These are phyloP conservation scores for Temnothorax curvispinosus DNA, from an alignment of 1,140 invertebrate genomes.

Conservation along the genomic window DNA sequence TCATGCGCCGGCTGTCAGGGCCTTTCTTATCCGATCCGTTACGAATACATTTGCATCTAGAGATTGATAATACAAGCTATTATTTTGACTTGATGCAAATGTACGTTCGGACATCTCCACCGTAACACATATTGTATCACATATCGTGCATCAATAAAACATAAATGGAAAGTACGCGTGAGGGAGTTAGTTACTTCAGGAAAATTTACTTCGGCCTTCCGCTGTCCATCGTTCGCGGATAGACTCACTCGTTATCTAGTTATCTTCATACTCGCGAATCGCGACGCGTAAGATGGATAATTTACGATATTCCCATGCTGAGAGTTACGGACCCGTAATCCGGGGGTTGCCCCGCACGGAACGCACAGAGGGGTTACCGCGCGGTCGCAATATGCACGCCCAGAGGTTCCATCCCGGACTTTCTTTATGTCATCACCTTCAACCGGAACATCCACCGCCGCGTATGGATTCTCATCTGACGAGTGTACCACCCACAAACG, in stretches of 20 bases:
- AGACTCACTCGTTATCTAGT: slow-evolving; percentile 40
- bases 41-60: slow-evolving; percentile 4
- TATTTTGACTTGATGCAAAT: not conserved
- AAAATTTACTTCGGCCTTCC: slow-evolving; percentile 18
- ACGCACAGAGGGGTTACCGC: not conserved
- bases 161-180: slow-evolving; percentile 9
- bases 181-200: not conserved
- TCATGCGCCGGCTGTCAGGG: not conserved
- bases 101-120: not conserved
- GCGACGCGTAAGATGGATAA: slow-evolving; percentile 42
- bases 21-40: not conserved
- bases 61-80: slow-evolving; percentile 19
- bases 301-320: slow-evolving; percentile 35
- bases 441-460: slow-evolving; percentile 18
- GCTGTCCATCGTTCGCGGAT: not conserved
- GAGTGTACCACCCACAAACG: slow-evolving; percentile 43
- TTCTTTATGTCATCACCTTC: slow-evolving; percentile 55
- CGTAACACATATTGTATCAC: not conserved
- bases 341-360: not conserved
- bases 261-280: slow-evolving; percentile 35
- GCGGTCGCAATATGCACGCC: slow-evolving; percentile 27
- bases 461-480: slow-evolving; percentile 41
- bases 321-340: slow-evolving; percentile 46
- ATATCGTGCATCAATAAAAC: slow-evolving; percentile 17
- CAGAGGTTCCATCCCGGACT: slow-evolving; percentile 32